Evolutionary conservation across 2,888 invertebrate genomes (phyloP).

Genomic region (Drosophila basisetae): DNA sequence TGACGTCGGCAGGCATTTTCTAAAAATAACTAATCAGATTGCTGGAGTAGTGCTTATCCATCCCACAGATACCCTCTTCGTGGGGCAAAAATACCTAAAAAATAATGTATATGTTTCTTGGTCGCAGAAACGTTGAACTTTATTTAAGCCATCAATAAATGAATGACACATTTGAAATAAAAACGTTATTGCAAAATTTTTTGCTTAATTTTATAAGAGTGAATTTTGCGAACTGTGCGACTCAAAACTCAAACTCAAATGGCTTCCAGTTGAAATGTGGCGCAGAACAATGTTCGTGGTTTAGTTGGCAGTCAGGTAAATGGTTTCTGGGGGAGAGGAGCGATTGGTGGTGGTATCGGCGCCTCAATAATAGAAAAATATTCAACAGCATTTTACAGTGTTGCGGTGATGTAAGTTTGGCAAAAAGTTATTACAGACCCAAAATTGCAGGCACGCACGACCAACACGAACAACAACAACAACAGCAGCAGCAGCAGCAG

Average conservation of each 20-base stretch:
- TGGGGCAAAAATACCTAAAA: not conserved
- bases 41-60: not conserved
- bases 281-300: constrained; percentile 1
- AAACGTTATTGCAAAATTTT: not conserved
- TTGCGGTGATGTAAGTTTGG: constrained; percentile 73
- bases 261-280: constrained; percentile 25
- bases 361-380: constrained; percentile 74
- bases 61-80: not conserved
- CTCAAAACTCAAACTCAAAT: constrained; percentile 32
- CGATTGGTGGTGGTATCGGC: constrained; percentile 1
- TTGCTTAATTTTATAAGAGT: not conserved
- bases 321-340: not conserved
- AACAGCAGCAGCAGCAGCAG: not conserved
- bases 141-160: not conserved
- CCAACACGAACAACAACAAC: constrained; percentile 21
- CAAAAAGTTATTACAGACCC: constrained; percentile 54
- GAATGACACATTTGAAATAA: constrained; percentile 9
- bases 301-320: not conserved
- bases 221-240: constrained; percentile 14
- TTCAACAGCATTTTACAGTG: constrained; percentile 76
- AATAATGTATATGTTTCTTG: not conserved
- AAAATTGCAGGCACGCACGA: constrained; percentile 61
- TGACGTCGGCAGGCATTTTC: constrained; percentile 62
- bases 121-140: not conserved
- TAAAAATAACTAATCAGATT: constrained; percentile 52